These are phyloP conservation scores for Thamnophis elegans DNA, from an alignment of 2,797 vertebrate genomes.

Conservation along the genomic window DNA sequence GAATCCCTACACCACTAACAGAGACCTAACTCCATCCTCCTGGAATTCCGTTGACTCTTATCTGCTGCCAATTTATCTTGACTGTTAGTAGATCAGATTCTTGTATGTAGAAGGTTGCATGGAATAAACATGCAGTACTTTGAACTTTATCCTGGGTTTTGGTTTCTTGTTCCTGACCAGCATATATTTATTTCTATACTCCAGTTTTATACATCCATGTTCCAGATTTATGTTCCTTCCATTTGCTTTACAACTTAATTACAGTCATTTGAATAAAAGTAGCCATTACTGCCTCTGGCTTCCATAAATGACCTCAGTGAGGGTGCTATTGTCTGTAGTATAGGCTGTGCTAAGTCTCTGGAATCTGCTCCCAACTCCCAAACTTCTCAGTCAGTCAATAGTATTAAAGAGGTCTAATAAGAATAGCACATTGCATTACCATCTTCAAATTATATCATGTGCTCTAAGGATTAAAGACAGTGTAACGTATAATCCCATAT, in stretches of 20 bases:
- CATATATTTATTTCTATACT: neutral
- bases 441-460: neutral
- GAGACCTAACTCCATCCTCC: neutral
- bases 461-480: neutral
- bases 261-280: neutral
- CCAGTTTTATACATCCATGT: neutral
- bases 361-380: neutral
- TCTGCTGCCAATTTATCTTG: neutral
- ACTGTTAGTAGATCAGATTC: neutral
- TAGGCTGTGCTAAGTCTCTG: neutral
- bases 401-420: neutral
- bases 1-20: neutral
- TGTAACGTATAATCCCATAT: neutral
- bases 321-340: neutral
- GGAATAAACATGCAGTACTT: neutral
- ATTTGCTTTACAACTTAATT: neutral
- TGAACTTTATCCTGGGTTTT: neutral
- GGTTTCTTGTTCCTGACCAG: neutral
- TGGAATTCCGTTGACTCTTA: neutral
- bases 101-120: neutral
- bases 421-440: neutral
- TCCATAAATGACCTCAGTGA: neutral
- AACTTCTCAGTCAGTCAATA: neutral
- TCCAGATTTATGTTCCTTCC: neutral
- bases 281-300: neutral